phyloP scores from a whole-genome alignment of 2,888 invertebrate genomes.

The Caenorhabditis uteleia region DNA sequence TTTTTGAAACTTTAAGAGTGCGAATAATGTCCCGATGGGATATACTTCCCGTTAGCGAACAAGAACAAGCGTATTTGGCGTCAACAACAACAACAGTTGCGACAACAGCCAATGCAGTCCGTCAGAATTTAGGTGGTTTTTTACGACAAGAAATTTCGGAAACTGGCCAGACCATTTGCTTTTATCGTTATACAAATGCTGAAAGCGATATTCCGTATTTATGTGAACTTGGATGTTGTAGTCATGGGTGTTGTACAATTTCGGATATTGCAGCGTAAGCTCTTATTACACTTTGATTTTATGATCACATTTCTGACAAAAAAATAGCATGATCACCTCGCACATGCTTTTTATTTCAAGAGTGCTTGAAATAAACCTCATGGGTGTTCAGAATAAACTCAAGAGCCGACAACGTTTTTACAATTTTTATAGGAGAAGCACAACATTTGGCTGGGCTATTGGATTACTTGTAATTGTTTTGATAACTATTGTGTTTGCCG shows the following conservation, averaged over 20 bases:
- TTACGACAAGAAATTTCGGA: conserved; percentile 62
- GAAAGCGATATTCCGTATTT: conserved; percentile 58
- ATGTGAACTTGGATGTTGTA: conserved; percentile 63
- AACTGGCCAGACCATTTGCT: conserved; percentile 60
- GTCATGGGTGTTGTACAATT: conserved; percentile 60
- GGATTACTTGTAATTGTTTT: conserved; percentile 58
- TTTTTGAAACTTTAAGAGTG: too few species aligned
- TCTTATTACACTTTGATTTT: conserved; percentile 3
- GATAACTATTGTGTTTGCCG: conserved; percentile 51
- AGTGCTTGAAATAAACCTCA: too few species aligned
- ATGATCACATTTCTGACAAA: too few species aligned
- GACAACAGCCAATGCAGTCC: conserved; percentile 1
- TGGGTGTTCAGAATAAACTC: too few species aligned
- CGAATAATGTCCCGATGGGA: conserved; percentile 57
- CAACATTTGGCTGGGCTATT: conserved; percentile 62
- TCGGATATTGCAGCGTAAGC: conserved; percentile 55
- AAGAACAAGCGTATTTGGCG: conserved; percentile 58
- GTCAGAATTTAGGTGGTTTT: conserved; percentile 51
- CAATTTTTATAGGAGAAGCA: conserved; percentile 39
- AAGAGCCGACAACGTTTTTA: background rate
- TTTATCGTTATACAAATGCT: conserved; percentile 51
- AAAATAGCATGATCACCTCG: conserved; percentile 2
- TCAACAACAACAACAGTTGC: conserved; percentile 49
- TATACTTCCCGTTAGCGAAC: conserved; percentile 58
- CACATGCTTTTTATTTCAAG: too few species aligned